phyloP scores from a whole-genome alignment of 2,888 invertebrate genomes.

The Agonopterix alstromeriana region DNA sequence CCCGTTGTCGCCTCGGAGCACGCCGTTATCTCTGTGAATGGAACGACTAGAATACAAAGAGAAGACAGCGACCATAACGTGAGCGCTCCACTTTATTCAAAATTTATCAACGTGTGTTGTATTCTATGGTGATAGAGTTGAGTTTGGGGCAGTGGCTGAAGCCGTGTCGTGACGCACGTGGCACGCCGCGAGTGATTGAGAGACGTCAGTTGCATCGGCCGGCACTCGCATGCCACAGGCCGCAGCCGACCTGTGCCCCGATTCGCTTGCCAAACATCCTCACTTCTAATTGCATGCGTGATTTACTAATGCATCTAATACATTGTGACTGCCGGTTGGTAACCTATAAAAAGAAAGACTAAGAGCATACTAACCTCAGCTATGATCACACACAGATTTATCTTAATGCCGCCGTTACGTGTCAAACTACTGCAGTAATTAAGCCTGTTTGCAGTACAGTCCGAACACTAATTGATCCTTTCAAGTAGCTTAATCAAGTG shows the following conservation, averaged over 20 bases:
- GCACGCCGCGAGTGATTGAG: conserved; percentile 49
- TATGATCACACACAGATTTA: conserved; percentile 4
- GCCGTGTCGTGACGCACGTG: conserved; percentile 11
- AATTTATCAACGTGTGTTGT: conserved; percentile 35
- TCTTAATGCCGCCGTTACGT: background rate
- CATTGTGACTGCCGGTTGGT: conserved; percentile 25
- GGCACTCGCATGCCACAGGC: conserved; percentile 20
- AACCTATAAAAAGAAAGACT: conserved; percentile 22
- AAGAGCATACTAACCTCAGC: conserved; percentile 23
- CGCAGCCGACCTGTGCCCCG: conserved; percentile 49
- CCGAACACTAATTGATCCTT: conserved; percentile 32
- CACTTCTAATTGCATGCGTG: conserved; percentile 60
- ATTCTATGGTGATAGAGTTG: conserved; percentile 29
- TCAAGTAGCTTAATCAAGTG: conserved; percentile 31
- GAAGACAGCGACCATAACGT: conserved; percentile 40
- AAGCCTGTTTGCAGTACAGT: conserved; percentile 20
- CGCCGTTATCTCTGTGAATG: conserved; percentile 60
- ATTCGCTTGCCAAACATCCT: conserved; percentile 55
- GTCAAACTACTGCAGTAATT: background rate
- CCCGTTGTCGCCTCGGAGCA: conserved; percentile 57
- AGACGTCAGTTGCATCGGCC: conserved; percentile 49
- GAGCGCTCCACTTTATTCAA: conserved; percentile 31
- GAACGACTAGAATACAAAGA: conserved; percentile 54
- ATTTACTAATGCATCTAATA: conserved; percentile 48
- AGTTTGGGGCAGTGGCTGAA: conserved; percentile 20